Evolutionary conservation across 2,888 invertebrate species (phyloP), one percentile per base, ranked within the genome.

Genomic region (Pelosia muscerda): DNA sequence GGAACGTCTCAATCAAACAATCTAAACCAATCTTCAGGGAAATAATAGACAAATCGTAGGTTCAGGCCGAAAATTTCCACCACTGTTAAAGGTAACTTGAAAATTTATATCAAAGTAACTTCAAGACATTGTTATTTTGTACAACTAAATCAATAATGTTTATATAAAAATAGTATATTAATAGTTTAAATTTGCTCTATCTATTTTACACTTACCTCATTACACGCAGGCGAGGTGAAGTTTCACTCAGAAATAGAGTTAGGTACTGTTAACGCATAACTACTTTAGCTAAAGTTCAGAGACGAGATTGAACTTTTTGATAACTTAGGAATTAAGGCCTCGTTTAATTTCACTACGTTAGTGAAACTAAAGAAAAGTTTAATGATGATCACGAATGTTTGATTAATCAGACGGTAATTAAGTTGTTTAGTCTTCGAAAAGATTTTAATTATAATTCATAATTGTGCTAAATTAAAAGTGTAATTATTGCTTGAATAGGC

Each of bases 51-150:
- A n/a, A n/a, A n/a, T n/a, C n/a, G n/a, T n/a, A n/a, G n/a, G n/a
- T 19, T 19, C 15, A 42, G 42, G 6, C 42, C 19, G 19, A n/a
- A 49, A 8, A 49, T n/a, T n/a, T 49, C 49, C 49, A 49, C 49
- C 49, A 49, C n/a, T 49, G 49, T 49, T 49, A 49, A 49, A 49
- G 49, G 49, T 49, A 49, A 49, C 49, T 49, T 49, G 49, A 49
- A 49, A 49, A 49, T 49, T n/a, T n/a, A 8, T 19, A 19, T 42
- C 42, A 19, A 42, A 15, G 42, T 42, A 42, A 42, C 19, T 38
- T 19, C 19, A 19, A 42, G 8, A 42, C 42, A 42, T 42, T 42
- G 49, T 49, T 49, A 49, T 49, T 49, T 49, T 49, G 49, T 49
- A n/a, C n/a, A n/a, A n/a, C n/a, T n/a, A 49, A 49, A 49, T 49